Evolutionary conservation across 2,797 vertebrate species (phyloP).

Genomic region (Enteromius mattozi): DNA sequence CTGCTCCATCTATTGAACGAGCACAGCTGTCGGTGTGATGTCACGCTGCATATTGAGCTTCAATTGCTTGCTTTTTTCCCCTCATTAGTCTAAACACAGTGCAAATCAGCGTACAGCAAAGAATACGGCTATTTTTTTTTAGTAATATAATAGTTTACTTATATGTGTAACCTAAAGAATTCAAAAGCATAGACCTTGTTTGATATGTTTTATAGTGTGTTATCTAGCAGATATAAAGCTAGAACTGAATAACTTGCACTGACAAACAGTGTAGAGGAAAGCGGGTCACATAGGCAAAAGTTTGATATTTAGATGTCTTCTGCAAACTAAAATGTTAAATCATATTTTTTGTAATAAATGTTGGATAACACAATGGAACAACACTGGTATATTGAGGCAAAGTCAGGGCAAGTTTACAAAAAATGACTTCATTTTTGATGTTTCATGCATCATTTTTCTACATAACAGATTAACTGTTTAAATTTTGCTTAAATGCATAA

Average conservation of each 20-base stretch:
- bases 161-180: neutral
- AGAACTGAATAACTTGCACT: neutral
- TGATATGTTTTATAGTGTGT: neutral
- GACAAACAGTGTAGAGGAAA: neutral
- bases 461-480: neutral
- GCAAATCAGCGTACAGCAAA: neutral
- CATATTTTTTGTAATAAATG: neutral
- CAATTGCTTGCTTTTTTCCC: neutral
- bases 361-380: neutral
- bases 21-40: conserved; percentile 43
- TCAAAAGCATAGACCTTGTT: neutral
- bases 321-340: neutral
- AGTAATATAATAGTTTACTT: neutral
- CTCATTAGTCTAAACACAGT: neutral
- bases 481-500: neutral
- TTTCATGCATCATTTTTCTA: neutral
- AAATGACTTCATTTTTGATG: neutral
- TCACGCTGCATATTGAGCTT: conserved; percentile 24
- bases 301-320: neutral
- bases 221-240: neutral
- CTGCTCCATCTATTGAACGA: conserved; percentile 63
- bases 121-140: neutral
- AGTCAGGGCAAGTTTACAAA: neutral
- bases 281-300: neutral
- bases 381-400: neutral